Base-by-base conservation (phyloP, 2,888 invertebrate species). In the Pediacus dermestoides region DNA sequence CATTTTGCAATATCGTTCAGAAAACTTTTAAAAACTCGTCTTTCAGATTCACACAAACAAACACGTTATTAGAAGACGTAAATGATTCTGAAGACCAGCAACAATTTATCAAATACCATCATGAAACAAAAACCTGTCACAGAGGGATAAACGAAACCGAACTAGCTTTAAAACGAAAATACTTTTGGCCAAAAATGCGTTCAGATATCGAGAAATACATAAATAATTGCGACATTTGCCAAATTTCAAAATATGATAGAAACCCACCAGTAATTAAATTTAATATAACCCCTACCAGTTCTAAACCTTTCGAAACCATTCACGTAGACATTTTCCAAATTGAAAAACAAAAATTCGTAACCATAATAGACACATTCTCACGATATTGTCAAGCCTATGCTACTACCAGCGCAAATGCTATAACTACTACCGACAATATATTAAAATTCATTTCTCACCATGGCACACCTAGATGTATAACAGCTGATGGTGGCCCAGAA, bases 301-400 rank as follows among this genome's bases (percentile, higher is more conserved):
- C 11, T 0, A 50, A 41, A 39, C 58, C 57, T 2, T 40, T 48
- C 2, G 50, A 57, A 37, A 45, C 48, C 3, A 26, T 58, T 8
- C 54, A 56, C 30, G 18, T 56, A 2, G 55, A 56, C 32, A 45
- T 50, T 2, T 57, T 50, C 18, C 45, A 39, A 13, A 30, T 51
- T 8, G 16, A 42, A 13, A 48, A 50, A 30, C 16, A 34, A 1
- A 16, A 47, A 2, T 53, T 50, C 15, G 3, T 55, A 11, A 56
- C 50, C 8, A 42, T 53, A 2, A 44, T 53, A 2, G 56, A 57
- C 12, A 42, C 34, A 16, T 57, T 57, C 23, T 38, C 52, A 4
- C 48, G 52, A 39, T 48, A 46, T 27, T 52, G 44, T 3, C 46
- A 37, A 28, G 55, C 53, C 4, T 48, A 43, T 25, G 39, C 30